These are phyloP conservation scores for Cenopis cana DNA, from an alignment of 2,888 invertebrate species.

Conservation along the genomic window DNA sequence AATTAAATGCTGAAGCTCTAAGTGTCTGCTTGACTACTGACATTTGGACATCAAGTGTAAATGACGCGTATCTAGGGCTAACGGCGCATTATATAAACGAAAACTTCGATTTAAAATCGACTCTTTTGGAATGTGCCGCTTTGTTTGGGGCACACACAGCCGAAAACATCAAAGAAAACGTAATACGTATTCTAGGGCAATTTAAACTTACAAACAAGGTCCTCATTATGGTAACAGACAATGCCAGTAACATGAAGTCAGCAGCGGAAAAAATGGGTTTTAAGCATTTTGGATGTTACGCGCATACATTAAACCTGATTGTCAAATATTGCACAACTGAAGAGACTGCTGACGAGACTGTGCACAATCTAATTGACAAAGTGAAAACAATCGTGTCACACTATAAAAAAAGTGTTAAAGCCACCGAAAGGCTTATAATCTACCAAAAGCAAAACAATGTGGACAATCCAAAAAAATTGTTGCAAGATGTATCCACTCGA, in stretches of 20 bases:
- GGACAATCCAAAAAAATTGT: constrained; percentile 33
- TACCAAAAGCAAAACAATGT: constrained; percentile 43
- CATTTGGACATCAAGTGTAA: constrained; percentile 1
- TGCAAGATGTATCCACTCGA: constrained; percentile 38
- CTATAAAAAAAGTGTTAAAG: constrained; percentile 42
- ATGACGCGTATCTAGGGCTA: constrained; percentile 8
- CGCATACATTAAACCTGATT: too few relatives aligned
- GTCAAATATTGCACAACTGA: constrained; percentile 29
- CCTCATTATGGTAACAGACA: constrained; percentile 39
- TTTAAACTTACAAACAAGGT: constrained; percentile 40
- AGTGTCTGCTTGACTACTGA: constrained; percentile 8
- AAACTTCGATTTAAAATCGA: neutral
- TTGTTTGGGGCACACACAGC: constrained; percentile 8
- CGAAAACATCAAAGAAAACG: neutral
- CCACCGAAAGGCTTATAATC: constrained; percentile 37
- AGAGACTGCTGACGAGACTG: constrained; percentile 32
- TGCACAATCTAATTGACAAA: too few relatives aligned
- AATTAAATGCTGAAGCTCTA: neutral
- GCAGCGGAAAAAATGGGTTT: constrained; percentile 31
- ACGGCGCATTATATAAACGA: constrained; percentile 7
- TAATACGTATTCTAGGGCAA: constrained; percentile 17
- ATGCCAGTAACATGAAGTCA: constrained; percentile 40
- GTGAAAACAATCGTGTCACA: constrained; percentile 28
- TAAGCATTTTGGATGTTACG: constrained; percentile 23
- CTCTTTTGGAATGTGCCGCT: neutral